phyloP scores from a whole-genome alignment of 2,888 invertebrate species.

The Unio delphinus region DNA sequence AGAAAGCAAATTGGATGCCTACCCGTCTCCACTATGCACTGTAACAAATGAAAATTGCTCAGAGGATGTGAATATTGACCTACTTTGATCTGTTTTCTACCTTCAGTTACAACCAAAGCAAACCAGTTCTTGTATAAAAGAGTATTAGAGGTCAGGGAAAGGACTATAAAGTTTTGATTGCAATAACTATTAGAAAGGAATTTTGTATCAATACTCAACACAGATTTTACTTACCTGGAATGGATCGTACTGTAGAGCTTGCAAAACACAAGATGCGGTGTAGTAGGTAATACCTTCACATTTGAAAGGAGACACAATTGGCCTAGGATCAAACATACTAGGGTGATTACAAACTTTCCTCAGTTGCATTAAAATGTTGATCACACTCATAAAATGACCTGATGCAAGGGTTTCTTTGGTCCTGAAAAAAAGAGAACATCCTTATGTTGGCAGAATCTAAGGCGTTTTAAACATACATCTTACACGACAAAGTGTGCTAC shows the following conservation, averaged over 20 bases:
- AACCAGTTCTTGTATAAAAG: no score
- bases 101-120: no score
- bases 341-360: conserved; percentile 99
- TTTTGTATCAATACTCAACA: no score
- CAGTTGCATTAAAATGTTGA: conserved; percentile 98
- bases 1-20: no score
- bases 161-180: no score
- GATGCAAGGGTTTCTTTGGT: conserved; percentile 93
- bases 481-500: not conserved
- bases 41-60: no score
- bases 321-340: conserved; percentile 85
- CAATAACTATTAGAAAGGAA: no score
- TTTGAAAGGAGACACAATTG: conserved; percentile 91
- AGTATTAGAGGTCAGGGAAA: no score
- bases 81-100: no score
- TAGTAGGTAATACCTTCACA: conserved; percentile 79
- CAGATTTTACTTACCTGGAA: conserved; percentile 76
- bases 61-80: no score
- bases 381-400: conserved; percentile 94
- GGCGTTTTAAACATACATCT: not conserved
- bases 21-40: no score
- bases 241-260: conserved; percentile 81
- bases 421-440: conserved; percentile 73
- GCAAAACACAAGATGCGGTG: conserved; percentile 79
- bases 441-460: not conserved